phyloP scores from a whole-genome alignment of 2,797 vertebrate species.

The Ctenosaura bakeri region DNA sequence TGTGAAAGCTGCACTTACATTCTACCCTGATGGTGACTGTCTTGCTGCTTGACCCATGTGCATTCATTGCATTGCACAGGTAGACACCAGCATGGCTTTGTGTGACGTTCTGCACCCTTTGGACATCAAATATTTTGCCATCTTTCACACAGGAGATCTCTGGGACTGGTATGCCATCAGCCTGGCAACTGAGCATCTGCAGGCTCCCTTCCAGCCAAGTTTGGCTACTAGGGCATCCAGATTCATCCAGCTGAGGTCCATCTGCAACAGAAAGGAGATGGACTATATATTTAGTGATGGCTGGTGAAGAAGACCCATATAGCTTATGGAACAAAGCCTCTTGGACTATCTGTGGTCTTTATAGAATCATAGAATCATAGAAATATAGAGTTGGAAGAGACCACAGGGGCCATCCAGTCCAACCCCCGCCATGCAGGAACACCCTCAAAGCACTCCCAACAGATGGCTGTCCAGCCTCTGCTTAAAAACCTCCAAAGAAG shows the following conservation, averaged over 20 bases:
- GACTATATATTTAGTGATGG: background rate
- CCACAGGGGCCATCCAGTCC: no score
- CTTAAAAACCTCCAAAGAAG: no score
- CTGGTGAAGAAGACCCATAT: background rate
- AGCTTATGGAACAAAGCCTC: background rate
- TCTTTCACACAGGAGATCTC: constrained; percentile 61
- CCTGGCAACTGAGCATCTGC: constrained; percentile 66
- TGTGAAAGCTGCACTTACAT: constrained; percentile 61
- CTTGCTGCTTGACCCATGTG: constrained; percentile 67
- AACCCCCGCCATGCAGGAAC: no score
- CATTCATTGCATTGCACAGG: constrained; percentile 72
- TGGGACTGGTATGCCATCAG: constrained; percentile 69
- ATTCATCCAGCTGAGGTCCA: constrained; percentile 66
- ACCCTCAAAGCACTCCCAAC: no score
- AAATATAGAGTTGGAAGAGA: no score
- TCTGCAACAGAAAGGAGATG: constrained; percentile 51
- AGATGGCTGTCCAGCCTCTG: no score
- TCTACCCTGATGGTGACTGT: constrained; percentile 65
- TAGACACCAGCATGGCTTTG: constrained; percentile 63
- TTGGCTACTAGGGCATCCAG: constrained; percentile 67
- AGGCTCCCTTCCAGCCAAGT: constrained; percentile 69
- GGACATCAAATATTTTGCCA: background rate
- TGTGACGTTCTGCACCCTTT: constrained; percentile 15
- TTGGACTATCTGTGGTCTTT: no score
- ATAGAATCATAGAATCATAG: no score